phyloP scores from a whole-genome alignment of 2,797 vertebrate species.

The Paedocypris micromegethes region DNA sequence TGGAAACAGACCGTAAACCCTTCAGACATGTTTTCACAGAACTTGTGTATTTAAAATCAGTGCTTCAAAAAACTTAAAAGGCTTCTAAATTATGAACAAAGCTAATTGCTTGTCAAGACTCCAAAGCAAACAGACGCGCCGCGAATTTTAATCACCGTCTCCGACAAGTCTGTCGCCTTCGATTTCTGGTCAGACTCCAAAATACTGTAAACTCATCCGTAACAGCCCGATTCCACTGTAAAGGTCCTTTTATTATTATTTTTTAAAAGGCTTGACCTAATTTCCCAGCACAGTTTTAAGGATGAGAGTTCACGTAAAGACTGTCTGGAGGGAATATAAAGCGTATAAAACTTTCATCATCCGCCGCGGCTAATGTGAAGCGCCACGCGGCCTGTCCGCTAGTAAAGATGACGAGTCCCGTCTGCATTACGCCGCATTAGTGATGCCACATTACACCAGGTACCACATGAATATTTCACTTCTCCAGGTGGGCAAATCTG shows the following conservation, averaged over 20 bases:
- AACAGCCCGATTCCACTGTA: slow-evolving; percentile 17
- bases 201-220: slow-evolving; percentile 18
- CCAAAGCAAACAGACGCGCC: slow-evolving; percentile 2
- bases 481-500: slow-evolving; percentile 42
- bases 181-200: slow-evolving; percentile 13
- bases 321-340: slow-evolving; percentile 36
- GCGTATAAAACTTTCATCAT: slow-evolving; percentile 45
- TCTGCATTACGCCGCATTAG: slow-evolving; percentile 49
- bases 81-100: slow-evolving; percentile 31
- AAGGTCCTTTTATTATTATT: not conserved
- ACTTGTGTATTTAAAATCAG: not conserved
- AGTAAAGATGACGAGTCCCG: slow-evolving; percentile 40
- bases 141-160: slow-evolving; percentile 7
- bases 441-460: slow-evolving; percentile 50
- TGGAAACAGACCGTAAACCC: not conserved
- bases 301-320: slow-evolving; percentile 41
- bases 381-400: slow-evolving; percentile 35
- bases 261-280: slow-evolving; percentile 39
- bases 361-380: slow-evolving; percentile 40
- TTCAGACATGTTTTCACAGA: slow-evolving; percentile 2
- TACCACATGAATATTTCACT: slow-evolving; percentile 48
- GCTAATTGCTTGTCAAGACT: slow-evolving; percentile 12
- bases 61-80: slow-evolving; percentile 19
- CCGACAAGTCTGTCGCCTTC: slow-evolving; percentile 4
- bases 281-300: slow-evolving; percentile 39